These are phyloP conservation scores for Danaus plexippus DNA, from an alignment of 1,140 invertebrate genomes.

Conservation along the genomic window DNA sequence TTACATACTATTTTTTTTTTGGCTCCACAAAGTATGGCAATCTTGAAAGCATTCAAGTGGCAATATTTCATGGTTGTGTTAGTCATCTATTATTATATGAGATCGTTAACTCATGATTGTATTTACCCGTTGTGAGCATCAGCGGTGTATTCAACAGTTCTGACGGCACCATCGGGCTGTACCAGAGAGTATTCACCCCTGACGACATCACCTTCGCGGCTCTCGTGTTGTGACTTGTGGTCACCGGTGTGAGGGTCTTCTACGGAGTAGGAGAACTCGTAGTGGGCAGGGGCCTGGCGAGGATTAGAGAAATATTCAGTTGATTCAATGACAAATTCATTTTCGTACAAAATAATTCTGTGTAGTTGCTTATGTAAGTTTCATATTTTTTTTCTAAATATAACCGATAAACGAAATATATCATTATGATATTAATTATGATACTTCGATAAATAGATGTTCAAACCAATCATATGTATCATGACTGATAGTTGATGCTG, in stretches of 20 bases:
- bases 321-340: too few species aligned
- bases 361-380: neutral
- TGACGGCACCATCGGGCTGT: conserved; percentile 75
- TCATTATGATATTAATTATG: too few species aligned
- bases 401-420: too few species aligned
- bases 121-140: conserved; percentile 57
- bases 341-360: neutral
- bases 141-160: conserved; percentile 71
- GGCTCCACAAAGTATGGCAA: too few species aligned
- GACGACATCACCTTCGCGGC: conserved; percentile 70
- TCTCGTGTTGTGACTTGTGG: conserved; percentile 73
- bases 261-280: conserved; percentile 74
- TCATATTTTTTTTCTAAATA: too few species aligned
- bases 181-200: conserved; percentile 74
- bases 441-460: conserved; percentile 5
- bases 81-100: too few species aligned
- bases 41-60: too few species aligned
- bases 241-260: conserved; percentile 75
- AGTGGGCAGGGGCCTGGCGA: conserved; percentile 68
- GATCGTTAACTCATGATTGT: neutral
- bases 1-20: too few species aligned
- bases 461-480: conserved; percentile 15
- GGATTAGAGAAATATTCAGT: neutral
- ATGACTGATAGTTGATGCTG: conserved; percentile 22
- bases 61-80: too few species aligned